These are phyloP conservation scores for Marisa cornuarietis DNA, from an alignment of 1,140 invertebrate species.

Conservation along the genomic window DNA sequence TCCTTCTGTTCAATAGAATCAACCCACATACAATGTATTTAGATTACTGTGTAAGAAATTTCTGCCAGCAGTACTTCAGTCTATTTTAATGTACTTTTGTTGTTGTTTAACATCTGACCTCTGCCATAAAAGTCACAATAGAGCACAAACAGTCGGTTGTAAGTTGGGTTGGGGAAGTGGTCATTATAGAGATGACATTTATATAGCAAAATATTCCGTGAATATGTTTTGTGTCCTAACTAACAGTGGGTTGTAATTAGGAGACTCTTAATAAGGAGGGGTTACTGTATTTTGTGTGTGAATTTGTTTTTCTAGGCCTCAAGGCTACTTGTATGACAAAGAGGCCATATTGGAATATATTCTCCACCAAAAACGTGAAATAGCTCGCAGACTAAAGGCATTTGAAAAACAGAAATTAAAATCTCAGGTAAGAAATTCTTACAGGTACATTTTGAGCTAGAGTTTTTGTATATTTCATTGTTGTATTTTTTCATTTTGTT, in stretches of 20 bases:
- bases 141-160: too few relatives aligned
- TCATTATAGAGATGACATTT: too few relatives aligned
- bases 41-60: too few relatives aligned
- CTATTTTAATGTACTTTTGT: too few relatives aligned
- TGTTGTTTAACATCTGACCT: too few relatives aligned
- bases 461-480: background rate
- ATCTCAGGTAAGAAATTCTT: conserved; percentile 68
- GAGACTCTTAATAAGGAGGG: background rate
- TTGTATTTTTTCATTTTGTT: background rate
- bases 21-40: too few relatives aligned
- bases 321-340: conserved; percentile 97
- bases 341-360: conserved; percentile 97
- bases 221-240: background rate
- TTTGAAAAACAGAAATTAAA: conserved; percentile 83
- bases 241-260: background rate
- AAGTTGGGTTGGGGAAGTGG: too few relatives aligned
- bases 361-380: conserved; percentile 93
- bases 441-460: background rate
- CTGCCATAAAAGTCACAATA: too few relatives aligned
- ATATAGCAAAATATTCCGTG: too few relatives aligned
- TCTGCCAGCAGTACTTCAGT: too few relatives aligned
- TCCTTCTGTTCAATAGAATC: too few relatives aligned
- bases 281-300: background rate
- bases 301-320: conserved; percentile 71
- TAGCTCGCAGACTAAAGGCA: conserved; percentile 88